phyloP scores from a whole-genome alignment of 2,888 invertebrate species.

The Oscheius sp. region DNA sequence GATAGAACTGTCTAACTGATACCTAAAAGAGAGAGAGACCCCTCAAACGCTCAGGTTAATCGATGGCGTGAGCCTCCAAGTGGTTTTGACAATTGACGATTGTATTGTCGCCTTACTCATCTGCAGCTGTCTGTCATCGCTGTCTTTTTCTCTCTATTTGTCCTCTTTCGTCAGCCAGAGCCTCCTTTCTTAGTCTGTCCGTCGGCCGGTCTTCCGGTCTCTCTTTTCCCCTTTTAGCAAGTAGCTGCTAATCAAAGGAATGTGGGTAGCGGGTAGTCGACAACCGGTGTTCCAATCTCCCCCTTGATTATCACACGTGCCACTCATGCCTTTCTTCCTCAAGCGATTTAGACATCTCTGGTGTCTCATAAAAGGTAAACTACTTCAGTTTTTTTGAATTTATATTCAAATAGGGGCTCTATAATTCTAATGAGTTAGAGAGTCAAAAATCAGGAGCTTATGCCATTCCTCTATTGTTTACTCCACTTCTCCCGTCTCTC shows the following conservation, averaged over 20 bases:
- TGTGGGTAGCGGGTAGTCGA: too few species aligned
- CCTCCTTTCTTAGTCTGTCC: conserved; percentile 19
- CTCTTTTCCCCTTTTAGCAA: neutral
- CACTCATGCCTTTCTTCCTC: conserved; percentile 15
- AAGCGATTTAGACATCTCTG: too few species aligned
- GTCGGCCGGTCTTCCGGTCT: neutral
- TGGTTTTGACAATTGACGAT: too few species aligned
- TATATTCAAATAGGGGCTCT: too few species aligned
- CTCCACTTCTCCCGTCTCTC: neutral
- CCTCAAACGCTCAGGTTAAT: too few species aligned
- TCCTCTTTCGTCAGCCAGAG: conserved; percentile 19
- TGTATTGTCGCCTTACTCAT: too few species aligned
- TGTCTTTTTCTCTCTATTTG: conserved; percentile 5
- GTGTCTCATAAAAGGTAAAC: too few species aligned
- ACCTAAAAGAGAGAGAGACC: too few species aligned
- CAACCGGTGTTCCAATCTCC: conserved; percentile 17
- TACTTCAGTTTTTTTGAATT: too few species aligned
- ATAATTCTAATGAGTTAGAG: too few species aligned
- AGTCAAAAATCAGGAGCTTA: too few species aligned
- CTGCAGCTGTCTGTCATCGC: neutral
- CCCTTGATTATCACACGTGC: conserved; percentile 22
- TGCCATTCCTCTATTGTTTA: neutral
- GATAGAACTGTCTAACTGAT: neutral
- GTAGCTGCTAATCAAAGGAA: neutral
- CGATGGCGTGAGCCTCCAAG: too few species aligned